Evolutionary conservation across 2,797 vertebrate genomes (phyloP).

Genomic region (Phataginus tricuspis): DNA sequence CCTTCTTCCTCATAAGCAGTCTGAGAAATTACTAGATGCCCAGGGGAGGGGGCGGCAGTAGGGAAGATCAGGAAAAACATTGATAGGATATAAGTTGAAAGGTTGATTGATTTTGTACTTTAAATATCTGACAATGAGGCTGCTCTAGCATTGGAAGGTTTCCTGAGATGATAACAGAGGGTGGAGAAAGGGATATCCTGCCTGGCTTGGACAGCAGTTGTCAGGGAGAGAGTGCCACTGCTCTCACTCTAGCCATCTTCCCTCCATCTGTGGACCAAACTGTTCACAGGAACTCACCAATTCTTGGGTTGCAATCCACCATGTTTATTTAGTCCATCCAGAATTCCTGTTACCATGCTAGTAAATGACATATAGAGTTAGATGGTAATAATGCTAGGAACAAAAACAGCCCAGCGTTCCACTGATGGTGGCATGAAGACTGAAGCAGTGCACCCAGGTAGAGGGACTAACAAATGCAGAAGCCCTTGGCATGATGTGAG

Average conservation of each 20-base stretch:
- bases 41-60: background rate
- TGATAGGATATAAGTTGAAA: background rate
- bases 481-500: background rate
- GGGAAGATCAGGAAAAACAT: background rate
- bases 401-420: background rate
- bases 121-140: background rate
- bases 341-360: background rate
- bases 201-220: background rate
- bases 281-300: background rate
- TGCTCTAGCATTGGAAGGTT: background rate
- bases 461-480: background rate
- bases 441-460: background rate
- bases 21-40: background rate
- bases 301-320: background rate
- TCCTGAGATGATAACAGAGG: background rate
- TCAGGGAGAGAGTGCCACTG: background rate
- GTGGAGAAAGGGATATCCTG: background rate
- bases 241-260: background rate
- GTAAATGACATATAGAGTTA: background rate
- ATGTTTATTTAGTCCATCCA: background rate
- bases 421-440: background rate
- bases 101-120: background rate
- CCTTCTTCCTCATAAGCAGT: background rate
- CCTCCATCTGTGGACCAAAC: background rate
- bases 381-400: background rate